phyloP scores from a whole-genome alignment of 92 coral and sea anemone genomes.

The Epizoanthus scotinus region DNA sequence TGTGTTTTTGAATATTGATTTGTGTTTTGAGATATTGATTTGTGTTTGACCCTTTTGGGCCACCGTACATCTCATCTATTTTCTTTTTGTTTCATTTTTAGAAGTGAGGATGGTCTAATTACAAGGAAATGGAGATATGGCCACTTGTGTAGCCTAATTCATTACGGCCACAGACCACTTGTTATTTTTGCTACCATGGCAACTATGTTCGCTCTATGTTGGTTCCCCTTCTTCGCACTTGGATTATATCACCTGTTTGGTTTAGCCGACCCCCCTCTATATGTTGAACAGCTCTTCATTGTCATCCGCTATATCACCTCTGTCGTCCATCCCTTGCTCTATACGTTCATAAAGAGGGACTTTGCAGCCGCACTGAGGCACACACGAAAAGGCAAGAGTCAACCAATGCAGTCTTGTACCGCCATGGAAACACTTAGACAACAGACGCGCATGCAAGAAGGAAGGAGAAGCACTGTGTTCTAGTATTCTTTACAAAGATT shows the following conservation, averaged over 20 bases:
- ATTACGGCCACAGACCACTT: slow-evolving; percentile 26
- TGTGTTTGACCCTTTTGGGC: too few relatives aligned
- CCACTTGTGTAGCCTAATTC: slow-evolving; percentile 1
- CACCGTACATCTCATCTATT: too few relatives aligned
- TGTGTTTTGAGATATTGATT: too few relatives aligned
- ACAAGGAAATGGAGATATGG: neutral
- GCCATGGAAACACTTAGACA: slow-evolving; percentile 19
- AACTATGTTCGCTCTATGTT: slow-evolving; percentile 54
- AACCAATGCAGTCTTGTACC: slow-evolving; percentile 7
- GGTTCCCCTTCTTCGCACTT: slow-evolving; percentile 63
- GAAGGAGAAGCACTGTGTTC: slow-evolving; percentile 15
- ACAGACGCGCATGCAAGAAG: slow-evolving; percentile 20
- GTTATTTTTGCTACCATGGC: slow-evolving; percentile 64
- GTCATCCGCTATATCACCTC: slow-evolving; percentile 57
- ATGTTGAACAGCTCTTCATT: slow-evolving; percentile 21
- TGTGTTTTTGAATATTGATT: too few relatives aligned
- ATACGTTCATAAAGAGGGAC: slow-evolving; percentile 69
- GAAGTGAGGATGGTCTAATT: too few relatives aligned
- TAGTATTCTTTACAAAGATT: too few relatives aligned
- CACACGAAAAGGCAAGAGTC: neutral
- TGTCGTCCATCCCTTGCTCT: slow-evolving; percentile 51
- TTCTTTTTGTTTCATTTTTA: too few relatives aligned
- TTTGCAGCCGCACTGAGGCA: slow-evolving; percentile 47
- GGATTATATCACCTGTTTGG: slow-evolving; percentile 13
- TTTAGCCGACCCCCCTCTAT: neutral